Conservation (phyloP, 2,888 invertebrate genomes). For the Eurytoma californica region DNA sequence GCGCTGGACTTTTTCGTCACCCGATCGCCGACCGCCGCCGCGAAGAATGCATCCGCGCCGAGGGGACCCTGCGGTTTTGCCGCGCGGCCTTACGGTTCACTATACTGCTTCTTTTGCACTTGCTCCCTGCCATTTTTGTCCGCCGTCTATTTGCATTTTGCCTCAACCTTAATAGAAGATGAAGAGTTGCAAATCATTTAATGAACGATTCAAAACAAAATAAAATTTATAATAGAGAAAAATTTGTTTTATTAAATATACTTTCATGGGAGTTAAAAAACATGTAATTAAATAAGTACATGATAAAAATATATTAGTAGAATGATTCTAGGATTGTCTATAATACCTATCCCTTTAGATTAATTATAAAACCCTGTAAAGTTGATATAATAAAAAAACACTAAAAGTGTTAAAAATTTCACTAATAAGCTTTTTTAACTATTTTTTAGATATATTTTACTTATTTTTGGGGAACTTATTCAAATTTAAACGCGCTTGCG, state of each 20-base stretch:
- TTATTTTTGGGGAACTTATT: no score
- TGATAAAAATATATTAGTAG: no score
- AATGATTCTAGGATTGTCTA: no score
- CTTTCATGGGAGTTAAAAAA: no score
- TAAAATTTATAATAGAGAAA: background rate
- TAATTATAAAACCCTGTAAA: no score
- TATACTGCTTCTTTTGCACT: background rate
- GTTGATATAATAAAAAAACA: no score
- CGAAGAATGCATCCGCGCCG: slow-evolving; percentile 39
- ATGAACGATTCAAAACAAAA: background rate
- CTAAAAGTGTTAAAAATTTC: no score
- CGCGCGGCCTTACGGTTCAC: background rate
- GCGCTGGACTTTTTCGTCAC: slow-evolving; percentile 44
- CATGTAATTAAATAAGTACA: no score
- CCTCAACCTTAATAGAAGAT: background rate
- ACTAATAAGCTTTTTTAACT: no score
- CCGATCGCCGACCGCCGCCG: slow-evolving; percentile 38
- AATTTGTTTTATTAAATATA: background rate
- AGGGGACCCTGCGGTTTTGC: slow-evolving; percentile 34
- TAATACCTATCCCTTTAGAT: no score
- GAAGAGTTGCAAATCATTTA: background rate
- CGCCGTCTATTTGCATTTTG: background rate
- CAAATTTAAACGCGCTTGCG: no score
- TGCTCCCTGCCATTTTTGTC: background rate
- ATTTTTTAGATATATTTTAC: no score